Evolutionary conservation across 2,888 invertebrate genomes (phyloP), one percentile per base, ranked within the genome.

Genomic region (Augiades crinisus): DNA sequence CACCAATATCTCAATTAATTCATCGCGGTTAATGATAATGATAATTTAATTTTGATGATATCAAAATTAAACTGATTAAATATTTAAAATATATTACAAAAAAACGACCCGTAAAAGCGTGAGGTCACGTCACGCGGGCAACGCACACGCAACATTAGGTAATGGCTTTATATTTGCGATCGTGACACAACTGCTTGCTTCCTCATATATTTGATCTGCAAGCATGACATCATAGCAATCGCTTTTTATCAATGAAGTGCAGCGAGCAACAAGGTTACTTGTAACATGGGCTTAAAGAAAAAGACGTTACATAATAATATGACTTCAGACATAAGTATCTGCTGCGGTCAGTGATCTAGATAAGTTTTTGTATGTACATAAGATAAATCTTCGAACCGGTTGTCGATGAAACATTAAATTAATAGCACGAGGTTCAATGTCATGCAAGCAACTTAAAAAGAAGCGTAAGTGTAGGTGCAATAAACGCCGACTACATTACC

Each of bases 91-190:
- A n/a, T n/a, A n/a, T n/a, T n/a, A n/a, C n/a, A n/a, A n/a, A n/a
- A 59, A 56, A 54, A 52, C 55, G 46, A 50, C 21, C 43, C 38
- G 36, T 31, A 36, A 34, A 54, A 50, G 58, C 72, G 70, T 74
- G 74, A 68, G 68, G 60, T 60, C 70, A 56, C 56, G 67, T 71
- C 72, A 72, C 70, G 70, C 56, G 47, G 51, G 69, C 53, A 41
- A 52, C 59, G 57, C 63, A 59, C 62, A 65, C 61, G 58, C 58
- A 59, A 47, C 63, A 58, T 73, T 71, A 70, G 58, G 64, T 75
- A 74, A 73, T 67, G 67, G 61, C 67, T 73, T 64, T 68, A 67
- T 70, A 70, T 67, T 58, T 64, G 51, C 63, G 66, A 67, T 75
- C 68, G 68, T 71, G 65, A 68, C 65, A 66, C 57, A 55, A 59